phyloP scores from a whole-genome alignment of 2,888 invertebrate genomes.

The Andrena fulva region DNA sequence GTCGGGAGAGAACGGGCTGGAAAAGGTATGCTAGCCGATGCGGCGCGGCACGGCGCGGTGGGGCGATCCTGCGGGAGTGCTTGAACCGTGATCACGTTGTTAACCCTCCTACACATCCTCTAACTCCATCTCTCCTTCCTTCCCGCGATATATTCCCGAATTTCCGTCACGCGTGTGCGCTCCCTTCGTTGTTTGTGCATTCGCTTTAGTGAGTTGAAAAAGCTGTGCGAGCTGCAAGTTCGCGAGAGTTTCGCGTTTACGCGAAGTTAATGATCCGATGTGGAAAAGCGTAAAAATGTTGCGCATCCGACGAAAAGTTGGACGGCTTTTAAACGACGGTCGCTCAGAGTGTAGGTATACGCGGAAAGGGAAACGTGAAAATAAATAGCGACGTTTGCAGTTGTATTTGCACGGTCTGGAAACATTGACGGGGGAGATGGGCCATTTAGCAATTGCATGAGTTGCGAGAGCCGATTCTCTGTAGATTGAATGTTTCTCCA shows the following conservation, averaged over 20 bases:
- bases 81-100: slow-evolving; percentile 79
- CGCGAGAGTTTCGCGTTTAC: not conserved
- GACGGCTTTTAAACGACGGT: not conserved
- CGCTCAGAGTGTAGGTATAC: not conserved
- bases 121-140: slow-evolving; percentile 19
- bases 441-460: slow-evolving; percentile 29
- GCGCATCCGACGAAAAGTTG: not conserved
- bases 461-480: no score
- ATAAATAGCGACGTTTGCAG: slow-evolving; percentile 11
- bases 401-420: not conserved
- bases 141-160: not conserved
- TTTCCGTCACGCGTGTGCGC: not conserved
- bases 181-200: not conserved
- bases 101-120: slow-evolving; percentile 69
- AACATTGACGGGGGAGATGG: not conserved
- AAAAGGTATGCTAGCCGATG: slow-evolving; percentile 66
- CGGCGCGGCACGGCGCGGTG: not conserved
- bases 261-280: not conserved
- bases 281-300: not conserved
- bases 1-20: slow-evolving; percentile 29
- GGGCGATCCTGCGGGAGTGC: slow-evolving; percentile 77
- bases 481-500: no score
- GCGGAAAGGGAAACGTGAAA: not conserved
- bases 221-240: not conserved
- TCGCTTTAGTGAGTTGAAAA: not conserved